phyloP scores from a whole-genome alignment of 2,797 vertebrate genomes.

The Leuciscus waleckii region DNA sequence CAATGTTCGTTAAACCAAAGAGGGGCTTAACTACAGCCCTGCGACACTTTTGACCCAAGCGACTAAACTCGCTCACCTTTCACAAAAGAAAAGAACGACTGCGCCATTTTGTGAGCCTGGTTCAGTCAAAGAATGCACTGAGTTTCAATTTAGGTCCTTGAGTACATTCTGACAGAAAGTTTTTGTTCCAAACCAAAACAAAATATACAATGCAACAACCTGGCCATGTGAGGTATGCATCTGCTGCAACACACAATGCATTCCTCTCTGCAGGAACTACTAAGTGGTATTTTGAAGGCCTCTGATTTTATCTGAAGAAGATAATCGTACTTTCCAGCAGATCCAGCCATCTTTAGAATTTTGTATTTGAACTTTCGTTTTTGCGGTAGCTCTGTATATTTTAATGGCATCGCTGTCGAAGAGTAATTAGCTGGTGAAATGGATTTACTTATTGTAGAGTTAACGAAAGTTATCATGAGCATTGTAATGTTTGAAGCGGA shows the following conservation, averaged over 20 bases:
- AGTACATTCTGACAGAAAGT: background rate
- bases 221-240: background rate
- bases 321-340: background rate
- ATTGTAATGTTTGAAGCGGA: no score
- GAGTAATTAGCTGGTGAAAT: no score
- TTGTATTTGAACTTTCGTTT: no score
- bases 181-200: background rate
- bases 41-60: conserved; percentile 17
- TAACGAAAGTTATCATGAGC: no score
- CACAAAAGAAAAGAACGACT: background rate
- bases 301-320: background rate
- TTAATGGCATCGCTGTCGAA: no score
- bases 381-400: no score
- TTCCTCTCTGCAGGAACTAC: background rate
- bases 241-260: background rate
- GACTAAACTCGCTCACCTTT: conserved; percentile 43
- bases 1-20: conserved; percentile 26
- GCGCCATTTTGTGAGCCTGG: conserved; percentile 21
- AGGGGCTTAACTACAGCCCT: conserved; percentile 41
- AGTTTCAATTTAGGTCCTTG: background rate
- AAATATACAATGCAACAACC: background rate
- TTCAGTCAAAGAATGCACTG: background rate
- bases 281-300: background rate
- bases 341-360: no score
- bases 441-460: no score